Evolutionary conservation across 2,888 invertebrate genomes (phyloP).

Genomic region (Adelognathus sp.): DNA sequence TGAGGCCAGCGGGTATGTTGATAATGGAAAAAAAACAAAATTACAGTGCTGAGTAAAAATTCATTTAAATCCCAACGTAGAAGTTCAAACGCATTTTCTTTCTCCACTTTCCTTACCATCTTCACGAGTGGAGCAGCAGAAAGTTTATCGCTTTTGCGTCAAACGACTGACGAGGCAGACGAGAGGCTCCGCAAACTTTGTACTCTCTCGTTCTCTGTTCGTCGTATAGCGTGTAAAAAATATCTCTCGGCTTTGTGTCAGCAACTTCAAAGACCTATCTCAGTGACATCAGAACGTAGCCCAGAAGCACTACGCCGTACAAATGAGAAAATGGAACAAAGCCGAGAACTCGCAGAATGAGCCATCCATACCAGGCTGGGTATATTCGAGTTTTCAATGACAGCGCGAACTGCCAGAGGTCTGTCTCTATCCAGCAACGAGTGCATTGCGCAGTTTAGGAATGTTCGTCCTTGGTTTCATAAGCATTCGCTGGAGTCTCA

Average conservation of each 20-base stretch:
- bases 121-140: neutral
- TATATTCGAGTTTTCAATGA: conserved; percentile 21
- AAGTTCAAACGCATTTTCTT: neutral
- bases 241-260: neutral
- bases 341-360: neutral
- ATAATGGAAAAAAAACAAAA: neutral
- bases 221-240: neutral
- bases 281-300: neutral
- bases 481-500: neutral
- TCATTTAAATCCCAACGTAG: neutral
- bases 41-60: neutral
- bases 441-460: conserved; percentile 2
- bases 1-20: neutral
- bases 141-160: neutral
- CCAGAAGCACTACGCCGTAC: neutral
- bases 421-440: neutral
- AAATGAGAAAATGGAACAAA: conserved; percentile 4
- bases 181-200: neutral
- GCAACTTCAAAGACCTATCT: neutral
- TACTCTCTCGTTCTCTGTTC: conserved; percentile 13
- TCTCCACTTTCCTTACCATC: neutral
- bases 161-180: conserved; percentile 4
- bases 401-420: neutral
- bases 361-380: neutral
- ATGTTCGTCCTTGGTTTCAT: neutral